Evolutionary conservation across 2,888 invertebrate genomes (phyloP), one percentile per base, ranked within the genome.

Genomic region (Ornithoptera priamus): DNA sequence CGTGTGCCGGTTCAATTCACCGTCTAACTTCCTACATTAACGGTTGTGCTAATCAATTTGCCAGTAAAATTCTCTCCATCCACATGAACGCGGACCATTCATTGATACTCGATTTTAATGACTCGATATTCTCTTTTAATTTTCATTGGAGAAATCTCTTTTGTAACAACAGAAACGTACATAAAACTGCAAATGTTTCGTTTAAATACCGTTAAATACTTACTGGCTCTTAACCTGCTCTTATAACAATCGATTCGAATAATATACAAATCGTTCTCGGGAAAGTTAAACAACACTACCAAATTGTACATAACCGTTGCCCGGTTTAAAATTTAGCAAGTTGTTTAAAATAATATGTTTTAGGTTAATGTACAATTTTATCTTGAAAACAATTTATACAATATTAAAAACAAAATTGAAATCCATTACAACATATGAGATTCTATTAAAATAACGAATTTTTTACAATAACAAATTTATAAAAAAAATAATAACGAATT

Each of bases 21-120:
- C 10, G 22, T 50, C 57, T 39, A 36, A n/a, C 65, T 69, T 61
- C 65, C 62, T 67, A 65, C 61, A 50, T 56, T 71, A 70, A 71
- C 70, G 70, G 70, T 61, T 63, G 57, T 72, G 72, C 63, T 72
- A 72, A 76, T 74, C 72, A 74, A 75, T 74, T 73, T 71, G 73
- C 72, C 73, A 73, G 68, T 70, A 73, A 70, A 74, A 75, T 70
- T 72, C 69, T 69, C 50, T 62, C 68, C 36, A 65, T 30, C 36
- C 62, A 59, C 62, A 70, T 63, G 64, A 66, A 68, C 59, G 50
- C 58, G 57, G 59, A 30, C 59, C 53, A n/a, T 65, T 58, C 39
- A 50, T 68, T 67, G 60, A 70, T 70, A 56, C 56, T 60, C 56
- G 63, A 15, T 46, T 67, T 67, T 62, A 68, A 59, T 60, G 63